A percentile compares a stretch with the other conserved stretches of the same genome.
Conservation (phyloP, 2,888 invertebrate species). For the Seladonia tumulorum region DNA sequence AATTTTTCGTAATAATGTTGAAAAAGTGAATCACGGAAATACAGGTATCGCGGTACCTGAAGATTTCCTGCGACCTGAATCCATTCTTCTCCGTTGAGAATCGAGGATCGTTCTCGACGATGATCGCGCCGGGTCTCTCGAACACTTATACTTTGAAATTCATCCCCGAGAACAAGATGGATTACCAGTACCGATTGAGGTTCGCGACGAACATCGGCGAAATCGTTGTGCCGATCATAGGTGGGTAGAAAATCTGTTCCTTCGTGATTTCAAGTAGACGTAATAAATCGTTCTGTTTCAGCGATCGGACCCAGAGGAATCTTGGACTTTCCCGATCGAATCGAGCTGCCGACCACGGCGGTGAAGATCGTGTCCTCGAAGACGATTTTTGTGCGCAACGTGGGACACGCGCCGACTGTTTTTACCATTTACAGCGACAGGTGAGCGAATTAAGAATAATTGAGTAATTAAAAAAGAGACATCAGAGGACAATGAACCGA, state of each 20-base stretch:
- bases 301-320: constrained; percentile 86
- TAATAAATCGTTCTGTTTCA: constrained; percentile 60
- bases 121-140: constrained; percentile 90
- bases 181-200: constrained; percentile 86
- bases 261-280: not conserved
- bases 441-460: constrained; percentile 79
- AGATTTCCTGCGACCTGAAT: constrained; percentile 85
- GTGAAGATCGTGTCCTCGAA: constrained; percentile 85
- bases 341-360: constrained; percentile 85
- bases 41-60: constrained; percentile 86
- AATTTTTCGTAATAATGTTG: no score
- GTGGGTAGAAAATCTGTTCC: constrained; percentile 80
- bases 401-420: constrained; percentile 85
- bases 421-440: constrained; percentile 84
- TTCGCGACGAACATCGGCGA: constrained; percentile 86
- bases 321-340: constrained; percentile 87
- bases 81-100: constrained; percentile 86
- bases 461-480: no score
- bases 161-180: constrained; percentile 86
- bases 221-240: constrained; percentile 87
- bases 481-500: not conserved
- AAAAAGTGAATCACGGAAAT: not conserved
- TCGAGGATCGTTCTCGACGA: constrained; percentile 84
- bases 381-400: constrained; percentile 86
- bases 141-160: constrained; percentile 88